Evolutionary conservation across 2,888 invertebrate species (phyloP).

Genomic region (Andricus curvator): DNA sequence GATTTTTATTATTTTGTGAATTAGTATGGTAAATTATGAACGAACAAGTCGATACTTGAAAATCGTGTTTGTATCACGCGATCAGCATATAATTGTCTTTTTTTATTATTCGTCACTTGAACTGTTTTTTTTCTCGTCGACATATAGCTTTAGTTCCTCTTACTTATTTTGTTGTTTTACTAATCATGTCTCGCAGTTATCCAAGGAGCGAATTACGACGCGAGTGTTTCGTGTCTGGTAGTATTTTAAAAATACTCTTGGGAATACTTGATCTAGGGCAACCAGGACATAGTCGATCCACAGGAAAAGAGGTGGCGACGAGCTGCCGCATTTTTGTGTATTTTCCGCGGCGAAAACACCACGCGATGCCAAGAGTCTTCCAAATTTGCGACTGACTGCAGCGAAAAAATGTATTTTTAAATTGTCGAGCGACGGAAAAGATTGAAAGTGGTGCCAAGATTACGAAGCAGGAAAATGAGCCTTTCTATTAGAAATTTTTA

Average conservation of each 20-base stretch:
- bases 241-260: constrained; percentile 72
- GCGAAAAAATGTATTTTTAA: constrained; percentile 39
- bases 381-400: constrained; percentile 2
- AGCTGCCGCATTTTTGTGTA: constrained; percentile 48
- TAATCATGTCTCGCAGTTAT: not conserved
- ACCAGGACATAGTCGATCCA: constrained; percentile 69
- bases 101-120: constrained; percentile 1
- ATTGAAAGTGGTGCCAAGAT: constrained; percentile 12
- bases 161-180: not conserved
- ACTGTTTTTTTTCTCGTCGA: not conserved
- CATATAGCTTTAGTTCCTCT: too few relatives aligned
- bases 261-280: constrained; percentile 75
- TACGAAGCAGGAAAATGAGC: not conserved
- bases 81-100: not conserved
- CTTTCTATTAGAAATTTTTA: not conserved
- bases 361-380: constrained; percentile 45
- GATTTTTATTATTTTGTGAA: too few relatives aligned
- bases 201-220: not conserved
- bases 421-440: not conserved
- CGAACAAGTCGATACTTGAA: not conserved
- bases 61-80: not conserved
- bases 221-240: constrained; percentile 39
- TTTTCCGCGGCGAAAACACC: constrained; percentile 49
- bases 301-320: constrained; percentile 27
- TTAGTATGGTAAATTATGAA: too few relatives aligned